Percentiles rank a stretch among this genome's conserved stretches.
phyloP scores from a whole-genome alignment of 1,140 invertebrate species.

The Drosophila simulans region DNA sequence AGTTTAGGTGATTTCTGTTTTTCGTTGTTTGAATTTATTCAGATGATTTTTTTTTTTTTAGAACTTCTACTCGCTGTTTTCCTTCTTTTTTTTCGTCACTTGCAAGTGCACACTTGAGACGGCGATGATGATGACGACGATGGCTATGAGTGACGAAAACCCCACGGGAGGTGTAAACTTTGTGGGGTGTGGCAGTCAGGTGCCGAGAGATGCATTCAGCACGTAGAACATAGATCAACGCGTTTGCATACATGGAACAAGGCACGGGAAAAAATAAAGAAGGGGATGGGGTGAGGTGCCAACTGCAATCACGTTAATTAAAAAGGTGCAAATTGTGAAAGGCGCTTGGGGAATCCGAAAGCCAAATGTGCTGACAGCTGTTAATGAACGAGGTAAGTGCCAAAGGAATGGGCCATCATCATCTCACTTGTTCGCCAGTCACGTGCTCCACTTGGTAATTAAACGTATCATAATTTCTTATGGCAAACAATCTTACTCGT shows the following conservation, averaged over 20 bases:
- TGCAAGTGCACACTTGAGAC: constrained; percentile 80
- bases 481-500: constrained; percentile 43
- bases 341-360: constrained; percentile 61
- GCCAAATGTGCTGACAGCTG: constrained; percentile 82
- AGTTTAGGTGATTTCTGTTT: constrained; percentile 19
- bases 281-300: constrained; percentile 23
- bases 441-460: constrained; percentile 79
- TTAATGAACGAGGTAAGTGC: constrained; percentile 75
- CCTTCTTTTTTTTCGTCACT: constrained; percentile 42
- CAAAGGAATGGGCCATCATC: constrained; percentile 23
- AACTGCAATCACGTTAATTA: constrained; percentile 84
- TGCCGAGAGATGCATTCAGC: constrained; percentile 67
- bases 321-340: constrained; percentile 85
- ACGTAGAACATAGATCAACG: constrained; percentile 79
- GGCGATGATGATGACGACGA: constrained; percentile 16
- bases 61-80: constrained; percentile 3
- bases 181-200: constrained; percentile 8
- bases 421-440: constrained; percentile 58
- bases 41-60: constrained; percentile 10
- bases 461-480: constrained; percentile 83
- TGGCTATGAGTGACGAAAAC: constrained; percentile 26
- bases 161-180: constrained; percentile 17
- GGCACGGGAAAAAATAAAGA: neutral
- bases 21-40: constrained; percentile 12
- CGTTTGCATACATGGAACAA: constrained; percentile 41